These are phyloP conservation scores for Chironomus striatipennis DNA, from an alignment of 1,140 invertebrate genomes.

Conservation along the genomic window DNA sequence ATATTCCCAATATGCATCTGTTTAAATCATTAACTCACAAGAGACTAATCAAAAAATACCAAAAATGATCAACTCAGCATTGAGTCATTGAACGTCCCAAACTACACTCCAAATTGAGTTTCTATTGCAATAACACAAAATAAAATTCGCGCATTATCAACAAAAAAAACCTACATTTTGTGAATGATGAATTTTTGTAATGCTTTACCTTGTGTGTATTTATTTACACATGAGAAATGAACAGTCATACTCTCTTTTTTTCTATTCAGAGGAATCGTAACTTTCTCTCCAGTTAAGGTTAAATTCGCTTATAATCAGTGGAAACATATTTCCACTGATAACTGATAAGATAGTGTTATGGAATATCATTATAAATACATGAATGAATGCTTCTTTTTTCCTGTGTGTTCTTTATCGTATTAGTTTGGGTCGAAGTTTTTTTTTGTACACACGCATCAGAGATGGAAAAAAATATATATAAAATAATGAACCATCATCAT, in stretches of 20 bases:
- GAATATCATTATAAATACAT: not conserved
- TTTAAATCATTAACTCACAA: no score
- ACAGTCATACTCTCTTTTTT: not conserved
- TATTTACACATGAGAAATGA: not conserved
- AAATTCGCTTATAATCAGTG: not conserved
- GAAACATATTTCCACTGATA: not conserved
- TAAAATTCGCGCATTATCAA: no score
- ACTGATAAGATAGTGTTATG: constrained; percentile 20
- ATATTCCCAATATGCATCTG: no score
- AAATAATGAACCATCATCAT: no score
- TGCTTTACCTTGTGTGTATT: not conserved
- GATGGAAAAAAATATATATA: no score
- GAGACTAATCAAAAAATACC: no score
- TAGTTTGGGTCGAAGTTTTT: constrained; percentile 3
- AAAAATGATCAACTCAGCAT: no score
- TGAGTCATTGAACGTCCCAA: no score
- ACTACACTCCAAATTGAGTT: no score
- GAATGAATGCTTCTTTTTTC: constrained; percentile 2
- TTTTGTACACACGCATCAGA: no score
- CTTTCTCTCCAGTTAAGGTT: not conserved
- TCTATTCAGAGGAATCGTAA: not conserved
- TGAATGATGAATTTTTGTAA: not conserved
- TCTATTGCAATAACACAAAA: no score
- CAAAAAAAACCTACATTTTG: no score
- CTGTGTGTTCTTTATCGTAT: constrained; percentile 10